phyloP scores from a whole-genome alignment of 2,888 invertebrate species.

The Odontocerum albicorne region DNA sequence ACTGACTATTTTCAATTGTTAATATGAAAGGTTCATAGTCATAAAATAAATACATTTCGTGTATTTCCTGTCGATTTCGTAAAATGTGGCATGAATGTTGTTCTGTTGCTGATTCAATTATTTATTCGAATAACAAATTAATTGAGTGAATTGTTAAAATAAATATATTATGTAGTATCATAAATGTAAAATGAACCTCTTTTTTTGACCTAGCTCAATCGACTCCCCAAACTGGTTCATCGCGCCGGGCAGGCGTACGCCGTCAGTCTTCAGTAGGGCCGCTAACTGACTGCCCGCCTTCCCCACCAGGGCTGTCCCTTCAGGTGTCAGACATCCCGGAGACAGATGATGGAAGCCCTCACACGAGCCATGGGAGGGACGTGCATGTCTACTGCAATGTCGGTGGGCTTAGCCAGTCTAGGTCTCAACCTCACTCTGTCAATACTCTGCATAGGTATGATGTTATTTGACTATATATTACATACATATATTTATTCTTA shows the following conservation, averaged over 20 bases:
- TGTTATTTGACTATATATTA: conserved; percentile 48
- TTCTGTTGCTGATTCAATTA: too few relatives aligned
- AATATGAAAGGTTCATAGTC: too few relatives aligned
- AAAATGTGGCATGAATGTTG: too few relatives aligned
- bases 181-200: too few relatives aligned
- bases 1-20: too few relatives aligned
- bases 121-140: too few relatives aligned
- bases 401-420: conserved; percentile 48
- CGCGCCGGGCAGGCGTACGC: conserved; percentile 60
- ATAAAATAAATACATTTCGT: too few relatives aligned
- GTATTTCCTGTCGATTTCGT: too few relatives aligned
- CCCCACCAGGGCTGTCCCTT: conserved; percentile 45
- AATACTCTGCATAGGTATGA: conserved; percentile 53
- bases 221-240: conserved; percentile 60
- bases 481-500: conserved; percentile 39
- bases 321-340: conserved; percentile 55
- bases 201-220: conserved; percentile 38
- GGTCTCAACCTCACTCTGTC: conserved; percentile 56
- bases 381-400: conserved; percentile 38
- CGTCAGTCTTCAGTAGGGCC: conserved; percentile 65
- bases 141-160: too few relatives aligned
- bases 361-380: conserved; percentile 41
- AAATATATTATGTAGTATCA: too few relatives aligned
- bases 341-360: conserved; percentile 38
- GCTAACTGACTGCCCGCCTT: conserved; percentile 61